Evolutionary conservation across 2,113 vertebrate genomes (phyloP), one percentile per base, ranked within the genome.

Genomic region (Amphiprion percula): DNA sequence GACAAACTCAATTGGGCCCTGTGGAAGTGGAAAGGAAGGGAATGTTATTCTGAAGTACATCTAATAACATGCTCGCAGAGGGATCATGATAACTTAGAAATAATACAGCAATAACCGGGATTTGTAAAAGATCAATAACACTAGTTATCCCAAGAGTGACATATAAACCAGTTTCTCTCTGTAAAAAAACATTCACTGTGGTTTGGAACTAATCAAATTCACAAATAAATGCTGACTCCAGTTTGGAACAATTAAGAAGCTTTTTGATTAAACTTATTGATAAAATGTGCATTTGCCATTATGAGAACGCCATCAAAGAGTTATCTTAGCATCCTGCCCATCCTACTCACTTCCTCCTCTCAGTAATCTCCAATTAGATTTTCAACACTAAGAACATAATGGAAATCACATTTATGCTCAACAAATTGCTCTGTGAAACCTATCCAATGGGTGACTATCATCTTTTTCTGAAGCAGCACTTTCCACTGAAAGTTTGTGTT

Each of bases 201-300:
- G 30, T 71, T 78, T 73, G 10, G 4, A 82, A 71, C 54, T 80
- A 88, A 91, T 94, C 83, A 76, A 76, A 82, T 89, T 87, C 17
- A 44, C 61, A 68, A 66, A 74, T 64, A 76, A 59, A 78, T 53
- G 77, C 75, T 72, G 76, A 85, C 67, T 84, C 77, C 85, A 89
- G 83, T 91, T 85, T 73, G 47, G 23, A 53, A 66, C 74, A 86
- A 90, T 90, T 85, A 88, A 71, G 60, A 68, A 81, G 78, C 84
- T 84, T 90, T 88, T 63, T 90, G 88, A 91, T 91, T 61, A 63
- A 89, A 80, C 47, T 21, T 72, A 54, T 50, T 87, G 92, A 92
- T 91, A 90, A 80, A 81, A 46, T 74, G 24, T 90, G 80, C 85
- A 88, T 91, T 91, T 85, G 60, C 58, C 30, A 66, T 69, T 28